A percentile compares a stretch with the other conserved stretches of the same genome.
Conservation (phyloP, 1,140 invertebrate species). For the Calephelis nemesis region DNA sequence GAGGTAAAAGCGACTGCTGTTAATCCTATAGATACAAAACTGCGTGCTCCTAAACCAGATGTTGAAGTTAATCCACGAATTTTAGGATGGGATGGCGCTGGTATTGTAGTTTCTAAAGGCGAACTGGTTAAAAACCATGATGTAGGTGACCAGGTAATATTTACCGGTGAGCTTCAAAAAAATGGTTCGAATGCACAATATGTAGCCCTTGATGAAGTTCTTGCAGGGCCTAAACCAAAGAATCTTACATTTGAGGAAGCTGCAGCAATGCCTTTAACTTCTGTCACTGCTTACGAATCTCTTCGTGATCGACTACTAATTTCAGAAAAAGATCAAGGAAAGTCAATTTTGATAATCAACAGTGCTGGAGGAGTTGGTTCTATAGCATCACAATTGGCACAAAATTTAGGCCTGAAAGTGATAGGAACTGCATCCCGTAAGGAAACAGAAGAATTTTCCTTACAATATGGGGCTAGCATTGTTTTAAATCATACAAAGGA, state of each 20-base stretch:
- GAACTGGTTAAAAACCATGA: constrained; percentile 44
- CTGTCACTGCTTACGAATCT: constrained; percentile 60
- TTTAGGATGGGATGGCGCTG: constrained; percentile 64
- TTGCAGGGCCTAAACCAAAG: constrained; percentile 58
- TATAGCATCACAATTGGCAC: constrained; percentile 59
- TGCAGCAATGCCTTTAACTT: constrained; percentile 61
- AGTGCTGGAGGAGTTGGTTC: constrained; percentile 67
- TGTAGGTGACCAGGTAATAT: constrained; percentile 62
- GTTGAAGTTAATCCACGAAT: constrained; percentile 52
- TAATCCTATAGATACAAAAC: constrained; percentile 67
- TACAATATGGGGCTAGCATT: constrained; percentile 47
- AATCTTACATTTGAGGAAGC: constrained; percentile 66
- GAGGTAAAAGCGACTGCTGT: constrained; percentile 63
- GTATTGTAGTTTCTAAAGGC: constrained; percentile 56
- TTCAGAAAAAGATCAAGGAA: constrained; percentile 60
- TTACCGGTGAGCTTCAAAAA: constrained; percentile 53
- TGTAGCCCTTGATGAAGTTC: constrained; percentile 54
- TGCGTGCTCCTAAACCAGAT: constrained; percentile 52
- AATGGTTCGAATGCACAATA: constrained; percentile 66
- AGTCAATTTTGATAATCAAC: constrained; percentile 62
- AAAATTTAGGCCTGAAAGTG: constrained; percentile 55
- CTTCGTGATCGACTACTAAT: constrained; percentile 52
- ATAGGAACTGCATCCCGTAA: constrained; percentile 65
- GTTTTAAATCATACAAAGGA: constrained; percentile 60
- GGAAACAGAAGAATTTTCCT: constrained; percentile 51